These are phyloP conservation scores for Nyctibius grandis DNA, from an alignment of 2,797 vertebrate species.

Conservation along the genomic window DNA sequence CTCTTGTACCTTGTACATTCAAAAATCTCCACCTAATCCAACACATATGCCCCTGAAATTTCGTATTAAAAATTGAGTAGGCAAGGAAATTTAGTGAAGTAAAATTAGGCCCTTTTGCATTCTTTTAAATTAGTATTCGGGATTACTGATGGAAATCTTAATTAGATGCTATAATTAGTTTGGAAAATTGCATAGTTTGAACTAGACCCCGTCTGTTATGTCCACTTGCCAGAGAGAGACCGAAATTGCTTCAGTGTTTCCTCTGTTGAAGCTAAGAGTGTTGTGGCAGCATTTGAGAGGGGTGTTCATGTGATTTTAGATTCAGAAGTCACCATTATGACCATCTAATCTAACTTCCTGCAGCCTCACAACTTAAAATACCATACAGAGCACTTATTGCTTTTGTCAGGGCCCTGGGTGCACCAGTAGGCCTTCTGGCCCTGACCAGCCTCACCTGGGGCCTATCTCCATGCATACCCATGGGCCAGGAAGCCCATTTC, in stretches of 20 bases:
- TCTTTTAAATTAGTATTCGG: not conserved
- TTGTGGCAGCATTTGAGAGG: not conserved
- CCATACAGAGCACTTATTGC: not conserved
- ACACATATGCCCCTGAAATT: not conserved
- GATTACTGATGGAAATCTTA: not conserved
- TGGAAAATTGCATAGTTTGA: not conserved
- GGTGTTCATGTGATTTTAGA: not conserved
- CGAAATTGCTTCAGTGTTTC: not conserved
- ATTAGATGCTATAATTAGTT: not conserved
- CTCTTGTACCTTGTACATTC: not conserved
- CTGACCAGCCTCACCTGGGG: not conserved
- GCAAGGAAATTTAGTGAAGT: not conserved
- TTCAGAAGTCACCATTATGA: not conserved
- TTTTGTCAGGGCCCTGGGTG: not conserved
- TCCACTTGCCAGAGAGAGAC: not conserved
- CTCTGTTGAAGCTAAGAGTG: not conserved
- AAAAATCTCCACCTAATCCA: not conserved
- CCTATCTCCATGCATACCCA: rapidly evolving
- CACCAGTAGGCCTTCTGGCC: not conserved
- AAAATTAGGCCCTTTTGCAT: not conserved
- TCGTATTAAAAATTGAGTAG: not conserved
- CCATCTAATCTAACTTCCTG: not conserved
- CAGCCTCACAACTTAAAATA: not conserved
- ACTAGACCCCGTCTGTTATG: not conserved
- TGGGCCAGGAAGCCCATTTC: not conserved